Percentiles rank a stretch among this genome's conserved stretches.
phyloP scores from a whole-genome alignment of 2,888 invertebrate genomes.

The Lingula anatina region DNA sequence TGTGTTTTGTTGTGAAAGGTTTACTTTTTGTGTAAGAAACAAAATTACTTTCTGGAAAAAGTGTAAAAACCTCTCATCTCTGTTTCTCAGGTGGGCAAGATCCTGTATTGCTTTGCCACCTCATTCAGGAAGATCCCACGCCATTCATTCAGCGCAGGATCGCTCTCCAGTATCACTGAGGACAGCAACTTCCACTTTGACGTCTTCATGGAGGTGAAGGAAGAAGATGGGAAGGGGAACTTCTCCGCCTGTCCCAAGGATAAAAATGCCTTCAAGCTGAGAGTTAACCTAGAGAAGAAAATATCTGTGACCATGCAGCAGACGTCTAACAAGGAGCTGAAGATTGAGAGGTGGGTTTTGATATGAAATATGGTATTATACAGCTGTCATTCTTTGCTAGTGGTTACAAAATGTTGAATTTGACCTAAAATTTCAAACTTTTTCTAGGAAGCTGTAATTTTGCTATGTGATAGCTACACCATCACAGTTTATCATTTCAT shows the following conservation, averaged over 20 bases:
- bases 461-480: no score
- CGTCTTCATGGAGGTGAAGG: conserved; percentile 81
- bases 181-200: conserved; percentile 74
- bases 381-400: no score
- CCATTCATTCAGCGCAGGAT: conserved; percentile 17
- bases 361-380: no score
- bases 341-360: conserved; percentile 64
- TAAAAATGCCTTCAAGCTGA: conserved; percentile 58
- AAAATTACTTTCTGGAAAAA: no score
- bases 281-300: conserved; percentile 79
- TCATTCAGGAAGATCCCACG: conserved; percentile 83
- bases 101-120: conserved; percentile 77
- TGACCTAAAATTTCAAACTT: no score
- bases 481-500: no score
- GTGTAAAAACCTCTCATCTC: no score
- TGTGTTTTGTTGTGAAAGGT: no score
- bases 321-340: conserved; percentile 58
- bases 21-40: no score
- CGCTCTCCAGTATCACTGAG: conserved; percentile 16
- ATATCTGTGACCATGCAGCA: conserved; percentile 75
- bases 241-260: conserved; percentile 74
- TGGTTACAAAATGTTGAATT: no score
- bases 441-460: no score
- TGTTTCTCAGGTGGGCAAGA: conserved; percentile 55
- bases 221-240: conserved; percentile 47